A percentile compares a stretch with the other conserved stretches of the same genome.
These are phyloP conservation scores for Ostrea edulis DNA, from an alignment of 1,140 invertebrate genomes.

Conservation along the genomic window DNA sequence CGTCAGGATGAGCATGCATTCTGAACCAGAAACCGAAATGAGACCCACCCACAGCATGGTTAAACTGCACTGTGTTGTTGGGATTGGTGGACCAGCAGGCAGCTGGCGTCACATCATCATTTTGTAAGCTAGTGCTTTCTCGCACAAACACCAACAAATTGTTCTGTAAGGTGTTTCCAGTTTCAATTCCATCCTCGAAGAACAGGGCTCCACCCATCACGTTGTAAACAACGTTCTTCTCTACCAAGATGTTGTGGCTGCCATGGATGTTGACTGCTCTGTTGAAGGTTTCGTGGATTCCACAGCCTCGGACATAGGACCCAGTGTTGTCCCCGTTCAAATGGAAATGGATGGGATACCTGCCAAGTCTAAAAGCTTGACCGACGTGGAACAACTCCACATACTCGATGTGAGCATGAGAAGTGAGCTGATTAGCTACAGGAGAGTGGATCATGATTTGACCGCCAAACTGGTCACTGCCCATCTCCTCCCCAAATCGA, in stretches of 20 bases:
- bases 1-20: conserved; percentile 74
- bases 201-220: conserved; percentile 78
- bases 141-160: conserved; percentile 76
- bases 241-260: conserved; percentile 70
- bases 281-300: conserved; percentile 77
- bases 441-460: conserved; percentile 72
- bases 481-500: conserved; percentile 77
- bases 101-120: conserved; percentile 79
- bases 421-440: conserved; percentile 59
- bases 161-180: conserved; percentile 72
- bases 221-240: conserved; percentile 73
- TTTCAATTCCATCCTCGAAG: conserved; percentile 78
- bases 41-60: conserved; percentile 74
- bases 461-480: conserved; percentile 75
- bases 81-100: conserved; percentile 77
- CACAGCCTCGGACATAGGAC: conserved; percentile 75
- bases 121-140: conserved; percentile 74
- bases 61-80: conserved; percentile 74
- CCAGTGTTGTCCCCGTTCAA: conserved; percentile 74
- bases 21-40: conserved; percentile 79
- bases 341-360: conserved; percentile 79
- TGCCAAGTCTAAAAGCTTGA: conserved; percentile 77
- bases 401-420: conserved; percentile 62
- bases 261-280: conserved; percentile 78
- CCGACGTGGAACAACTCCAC: conserved; percentile 74